phyloP scores from a whole-genome alignment of 2,113 vertebrate species.

The Scolopax mira region DNA sequence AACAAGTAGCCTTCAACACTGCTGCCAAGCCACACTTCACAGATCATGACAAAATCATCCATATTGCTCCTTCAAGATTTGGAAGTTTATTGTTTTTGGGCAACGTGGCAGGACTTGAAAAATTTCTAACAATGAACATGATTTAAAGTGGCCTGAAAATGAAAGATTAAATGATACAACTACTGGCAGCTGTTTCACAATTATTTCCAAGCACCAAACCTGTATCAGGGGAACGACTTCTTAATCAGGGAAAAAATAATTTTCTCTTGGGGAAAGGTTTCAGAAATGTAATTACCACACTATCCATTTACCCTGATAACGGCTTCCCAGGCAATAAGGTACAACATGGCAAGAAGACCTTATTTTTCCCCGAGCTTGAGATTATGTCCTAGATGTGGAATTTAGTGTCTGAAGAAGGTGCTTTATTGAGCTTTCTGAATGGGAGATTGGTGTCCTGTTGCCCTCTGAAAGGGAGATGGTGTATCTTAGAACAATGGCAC shows the following conservation, averaged over 20 bases:
- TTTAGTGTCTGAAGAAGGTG: neutral
- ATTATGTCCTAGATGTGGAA: neutral
- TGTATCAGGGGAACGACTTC: neutral
- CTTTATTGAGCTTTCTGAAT: neutral
- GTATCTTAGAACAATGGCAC: neutral
- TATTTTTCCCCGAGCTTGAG: neutral
- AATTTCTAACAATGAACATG: neutral
- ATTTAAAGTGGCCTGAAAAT: conserved; percentile 22
- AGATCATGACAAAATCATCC: neutral
- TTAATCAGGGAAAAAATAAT: conserved; percentile 50
- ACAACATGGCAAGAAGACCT: neutral
- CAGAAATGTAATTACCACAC: conserved; percentile 40
- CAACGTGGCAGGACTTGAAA: neutral
- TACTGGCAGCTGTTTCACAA: conserved; percentile 4
- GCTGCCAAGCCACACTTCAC: neutral
- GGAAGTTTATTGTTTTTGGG: neutral
- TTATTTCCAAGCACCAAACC: conserved; percentile 39
- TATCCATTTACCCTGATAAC: conserved; percentile 29
- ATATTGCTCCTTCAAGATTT: neutral
- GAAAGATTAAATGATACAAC: conserved; percentile 30
- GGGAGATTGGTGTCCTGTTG: neutral
- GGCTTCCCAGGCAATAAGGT: neutral
- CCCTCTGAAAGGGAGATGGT: neutral
- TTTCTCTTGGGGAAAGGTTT: conserved; percentile 33
- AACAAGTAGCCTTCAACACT: neutral